These are phyloP conservation scores for Coenobita brevimanus DNA, from an alignment of 1,140 invertebrate species.

Conservation along the genomic window DNA sequence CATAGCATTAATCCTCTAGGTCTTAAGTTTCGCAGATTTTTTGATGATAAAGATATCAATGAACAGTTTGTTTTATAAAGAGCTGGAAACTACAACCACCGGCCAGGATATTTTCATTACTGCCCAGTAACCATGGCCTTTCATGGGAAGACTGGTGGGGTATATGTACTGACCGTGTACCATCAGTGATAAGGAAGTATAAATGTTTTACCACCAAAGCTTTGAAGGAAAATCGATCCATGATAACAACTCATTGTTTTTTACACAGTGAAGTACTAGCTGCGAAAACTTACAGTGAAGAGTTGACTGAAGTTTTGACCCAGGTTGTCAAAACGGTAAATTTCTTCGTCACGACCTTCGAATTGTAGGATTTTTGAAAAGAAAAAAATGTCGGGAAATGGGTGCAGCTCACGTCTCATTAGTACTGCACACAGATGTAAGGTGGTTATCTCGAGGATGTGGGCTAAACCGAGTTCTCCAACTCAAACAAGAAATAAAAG, in stretches of 20 bases:
- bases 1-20: too few relatives aligned
- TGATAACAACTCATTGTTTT: background rate
- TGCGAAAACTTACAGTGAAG: constrained; percentile 5
- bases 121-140: background rate
- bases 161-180: constrained; percentile 17
- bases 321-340: constrained; percentile 14
- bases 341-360: background rate
- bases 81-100: too few relatives aligned
- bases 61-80: constrained; percentile 19
- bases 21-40: constrained; percentile 1
- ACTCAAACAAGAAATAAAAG: too few relatives aligned
- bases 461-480: too few relatives aligned
- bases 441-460: too few relatives aligned
- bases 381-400: too few relatives aligned
- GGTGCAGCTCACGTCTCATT: too few relatives aligned
- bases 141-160: constrained; percentile 12
- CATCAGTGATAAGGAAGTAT: background rate
- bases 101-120: constrained; percentile 1
- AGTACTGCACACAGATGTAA: too few relatives aligned
- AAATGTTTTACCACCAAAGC: background rate
- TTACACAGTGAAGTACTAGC: background rate
- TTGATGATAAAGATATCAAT: background rate
- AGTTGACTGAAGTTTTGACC: constrained; percentile 17
- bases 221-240: constrained; percentile 3
- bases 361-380: too few relatives aligned